A percentile compares a stretch with the other conserved stretches of the same genome.
These are phyloP conservation scores for Erpetoichthys calabaricus DNA, from an alignment of 2,797 vertebrate species.

Conservation along the genomic window DNA sequence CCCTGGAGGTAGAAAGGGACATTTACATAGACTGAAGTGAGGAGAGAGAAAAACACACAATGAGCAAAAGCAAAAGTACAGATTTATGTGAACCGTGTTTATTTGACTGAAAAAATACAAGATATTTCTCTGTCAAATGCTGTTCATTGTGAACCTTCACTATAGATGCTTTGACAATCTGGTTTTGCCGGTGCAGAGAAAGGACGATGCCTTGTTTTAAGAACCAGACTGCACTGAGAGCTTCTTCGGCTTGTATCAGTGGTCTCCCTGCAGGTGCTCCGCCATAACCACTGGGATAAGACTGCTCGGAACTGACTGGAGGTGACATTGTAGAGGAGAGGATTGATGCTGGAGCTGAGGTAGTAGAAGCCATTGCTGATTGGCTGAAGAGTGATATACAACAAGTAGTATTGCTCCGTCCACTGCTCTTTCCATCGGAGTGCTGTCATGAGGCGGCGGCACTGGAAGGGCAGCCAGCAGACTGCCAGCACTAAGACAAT, in stretches of 20 bases:
- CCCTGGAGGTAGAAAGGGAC: too few species aligned
- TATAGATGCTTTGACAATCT: too few species aligned
- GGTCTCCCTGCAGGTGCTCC: constrained; percentile 7
- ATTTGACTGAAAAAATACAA: too few species aligned
- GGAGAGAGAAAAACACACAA: too few species aligned
- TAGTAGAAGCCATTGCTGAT: constrained; percentile 22
- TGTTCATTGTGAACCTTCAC: too few species aligned
- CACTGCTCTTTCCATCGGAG: constrained; percentile 15
- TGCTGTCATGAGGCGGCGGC: constrained; percentile 20
- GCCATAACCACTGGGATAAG: constrained; percentile 8
- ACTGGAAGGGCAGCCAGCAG: constrained; percentile 24
- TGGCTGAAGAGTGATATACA: constrained; percentile 17
- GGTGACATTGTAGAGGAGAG: constrained; percentile 19
- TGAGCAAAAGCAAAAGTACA: too few species aligned
- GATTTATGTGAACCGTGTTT: too few species aligned
- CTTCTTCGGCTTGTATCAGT: neutral
- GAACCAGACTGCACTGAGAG: too few species aligned
- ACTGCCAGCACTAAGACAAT: constrained; percentile 17
- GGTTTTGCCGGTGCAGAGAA: too few species aligned
- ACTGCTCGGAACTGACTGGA: constrained; percentile 18
- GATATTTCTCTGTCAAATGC: too few species aligned
- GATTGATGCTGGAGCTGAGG: constrained; percentile 19
- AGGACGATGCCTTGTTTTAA: too few species aligned
- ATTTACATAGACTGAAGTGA: too few species aligned
- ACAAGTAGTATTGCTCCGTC: constrained; percentile 20